A percentile compares a stretch with the other conserved stretches of the same genome.
These are phyloP conservation scores for Gasterosteus aculeatus DNA, from an alignment of 2,113 vertebrate genomes.

Conservation along the genomic window DNA sequence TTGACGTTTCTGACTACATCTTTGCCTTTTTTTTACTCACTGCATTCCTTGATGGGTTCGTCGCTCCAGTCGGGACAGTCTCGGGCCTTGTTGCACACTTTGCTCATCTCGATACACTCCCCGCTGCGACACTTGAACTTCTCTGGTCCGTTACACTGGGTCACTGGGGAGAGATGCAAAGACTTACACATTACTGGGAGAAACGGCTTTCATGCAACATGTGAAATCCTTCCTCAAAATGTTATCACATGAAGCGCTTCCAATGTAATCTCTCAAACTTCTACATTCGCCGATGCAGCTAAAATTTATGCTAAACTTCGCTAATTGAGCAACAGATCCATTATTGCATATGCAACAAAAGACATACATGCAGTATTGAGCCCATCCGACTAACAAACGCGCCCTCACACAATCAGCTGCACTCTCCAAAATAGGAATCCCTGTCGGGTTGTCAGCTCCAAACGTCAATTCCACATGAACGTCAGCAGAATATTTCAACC, in stretches of 20 bases:
- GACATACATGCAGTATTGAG: neutral
- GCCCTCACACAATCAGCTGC: neutral
- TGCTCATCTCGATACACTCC: conserved; percentile 92
- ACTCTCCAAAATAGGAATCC: too few species aligned
- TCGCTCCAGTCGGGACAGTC: conserved; percentile 99
- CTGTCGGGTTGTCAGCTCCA: too few species aligned
- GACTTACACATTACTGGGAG: neutral
- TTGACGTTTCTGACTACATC: neutral
- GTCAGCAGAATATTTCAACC: neutral
- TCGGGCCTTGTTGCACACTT: conserved; percentile 92
- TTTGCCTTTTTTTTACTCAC: conserved; percentile 82
- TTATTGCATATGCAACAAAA: neutral
- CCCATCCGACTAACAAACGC: neutral
- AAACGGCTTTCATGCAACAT: neutral
- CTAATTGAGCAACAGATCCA: neutral
- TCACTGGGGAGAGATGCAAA: conserved; percentile 74
- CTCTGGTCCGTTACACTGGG: conserved; percentile 91
- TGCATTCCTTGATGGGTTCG: conserved; percentile 93
- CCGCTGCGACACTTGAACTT: conserved; percentile 96
- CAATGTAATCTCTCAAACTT: neutral
- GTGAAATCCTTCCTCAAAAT: too few species aligned
- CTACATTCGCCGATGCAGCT: neutral
- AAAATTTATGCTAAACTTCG: neutral
- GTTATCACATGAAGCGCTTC: too few species aligned
- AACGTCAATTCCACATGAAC: neutral